These are phyloP conservation scores for Lepeophtheirus nordmannii DNA, from an alignment of 2,888 invertebrate species.

Conservation along the genomic window DNA sequence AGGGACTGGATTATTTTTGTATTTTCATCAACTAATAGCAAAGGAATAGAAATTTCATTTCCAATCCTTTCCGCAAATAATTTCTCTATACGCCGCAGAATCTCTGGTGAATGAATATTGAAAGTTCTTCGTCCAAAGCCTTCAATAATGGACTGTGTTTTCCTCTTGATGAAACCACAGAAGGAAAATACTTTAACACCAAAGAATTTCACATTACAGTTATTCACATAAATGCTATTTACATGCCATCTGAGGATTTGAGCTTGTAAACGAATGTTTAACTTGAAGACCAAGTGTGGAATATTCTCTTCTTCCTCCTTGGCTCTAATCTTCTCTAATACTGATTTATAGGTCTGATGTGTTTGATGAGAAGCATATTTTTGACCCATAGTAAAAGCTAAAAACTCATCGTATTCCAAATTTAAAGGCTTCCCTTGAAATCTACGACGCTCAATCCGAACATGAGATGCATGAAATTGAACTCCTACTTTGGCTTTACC, in stretches of 20 bases:
- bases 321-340: not conserved
- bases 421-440: not conserved
- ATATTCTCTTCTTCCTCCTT: not conserved
- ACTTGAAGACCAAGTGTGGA: constrained; percentile 15
- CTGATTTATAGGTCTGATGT: not conserved
- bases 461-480: not conserved
- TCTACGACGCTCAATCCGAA: not conserved
- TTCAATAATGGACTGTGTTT: constrained; percentile 2
- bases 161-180: constrained; percentile 10
- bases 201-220: not conserved
- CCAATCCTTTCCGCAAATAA: not conserved
- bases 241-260: not conserved
- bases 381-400: not conserved
- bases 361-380: not conserved
- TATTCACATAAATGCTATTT: not conserved
- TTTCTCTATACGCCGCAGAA: constrained; percentile 1
- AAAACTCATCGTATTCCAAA: not conserved
- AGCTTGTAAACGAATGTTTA: constrained; percentile 1
- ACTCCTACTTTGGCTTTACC: not conserved
- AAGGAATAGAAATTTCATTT: constrained; percentile 11
- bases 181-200: constrained; percentile 13
- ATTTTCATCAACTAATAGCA: constrained; percentile 13
- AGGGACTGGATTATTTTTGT: not conserved
- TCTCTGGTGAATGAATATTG: not conserved
- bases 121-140: not conserved